Evolutionary conservation across 2,113 vertebrate genomes (phyloP).

Genomic region (Stigmatopora nigra): DNA sequence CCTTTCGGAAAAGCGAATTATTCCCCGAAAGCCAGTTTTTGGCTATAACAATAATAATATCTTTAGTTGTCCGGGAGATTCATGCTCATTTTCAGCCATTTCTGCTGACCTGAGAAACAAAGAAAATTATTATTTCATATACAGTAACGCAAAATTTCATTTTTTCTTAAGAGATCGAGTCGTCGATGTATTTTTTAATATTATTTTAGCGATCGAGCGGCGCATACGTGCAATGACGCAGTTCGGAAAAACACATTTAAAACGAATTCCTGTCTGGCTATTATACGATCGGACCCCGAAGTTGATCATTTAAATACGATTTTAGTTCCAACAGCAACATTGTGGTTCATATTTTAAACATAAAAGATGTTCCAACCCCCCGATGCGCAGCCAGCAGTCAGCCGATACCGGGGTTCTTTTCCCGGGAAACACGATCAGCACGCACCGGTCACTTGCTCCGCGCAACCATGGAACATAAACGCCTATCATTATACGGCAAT

Average conservation of each 20-base stretch:
- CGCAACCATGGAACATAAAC: conserved; percentile 14
- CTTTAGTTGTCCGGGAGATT: conserved; percentile 65
- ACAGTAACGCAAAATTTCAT: conserved; percentile 15
- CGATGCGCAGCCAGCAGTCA: conserved; percentile 23
- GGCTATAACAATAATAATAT: conserved; percentile 61
- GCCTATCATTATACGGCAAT: neutral
- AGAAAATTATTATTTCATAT: conserved; percentile 27
- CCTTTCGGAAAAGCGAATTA: conserved; percentile 48
- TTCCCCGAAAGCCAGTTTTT: conserved; percentile 57
- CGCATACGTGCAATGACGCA: conserved; percentile 66
- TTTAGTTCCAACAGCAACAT: conserved; percentile 20
- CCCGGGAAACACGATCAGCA: conserved; percentile 23
- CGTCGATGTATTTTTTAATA: conserved; percentile 30
- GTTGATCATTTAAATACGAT: neutral
- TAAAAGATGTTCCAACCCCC: conserved; percentile 18
- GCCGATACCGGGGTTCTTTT: conserved; percentile 46
- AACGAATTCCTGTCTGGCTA: conserved; percentile 1
- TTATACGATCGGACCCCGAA: neutral
- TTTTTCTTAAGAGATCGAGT: conserved; percentile 2
- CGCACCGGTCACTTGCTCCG: conserved; percentile 20
- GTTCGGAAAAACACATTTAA: conserved; percentile 65
- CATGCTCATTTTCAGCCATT: conserved; percentile 68
- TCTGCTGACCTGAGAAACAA: conserved; percentile 66
- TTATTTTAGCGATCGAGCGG: conserved; percentile 39
- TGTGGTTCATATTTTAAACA: conserved; percentile 8